phyloP scores from a whole-genome alignment of 2,888 invertebrate genomes.

The Drosophila picticornis region DNA sequence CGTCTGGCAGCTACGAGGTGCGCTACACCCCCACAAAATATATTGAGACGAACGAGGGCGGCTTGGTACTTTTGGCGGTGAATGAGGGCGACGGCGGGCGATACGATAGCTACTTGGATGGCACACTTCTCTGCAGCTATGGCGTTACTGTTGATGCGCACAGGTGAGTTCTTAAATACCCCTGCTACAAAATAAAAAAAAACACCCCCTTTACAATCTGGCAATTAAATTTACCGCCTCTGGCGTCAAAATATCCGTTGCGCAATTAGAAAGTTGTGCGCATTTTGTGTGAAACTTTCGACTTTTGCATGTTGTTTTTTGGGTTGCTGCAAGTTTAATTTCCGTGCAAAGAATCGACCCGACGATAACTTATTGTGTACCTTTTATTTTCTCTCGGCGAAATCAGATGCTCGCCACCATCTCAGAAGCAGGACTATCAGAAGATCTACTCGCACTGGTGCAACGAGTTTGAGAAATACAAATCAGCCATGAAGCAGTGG shows the following conservation, averaged over 20 bases:
- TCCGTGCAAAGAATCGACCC: slow-evolving; percentile 17
- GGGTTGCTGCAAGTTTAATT: slow-evolving; percentile 31
- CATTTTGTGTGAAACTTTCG: slow-evolving; percentile 36
- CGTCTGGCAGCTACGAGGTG: slow-evolving; percentile 83
- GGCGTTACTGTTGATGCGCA: slow-evolving; percentile 97
- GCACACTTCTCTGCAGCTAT: slow-evolving; percentile 94
- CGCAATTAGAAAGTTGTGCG: slow-evolving; percentile 58
- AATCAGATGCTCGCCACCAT: slow-evolving; percentile 92
- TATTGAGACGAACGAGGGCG: slow-evolving; percentile 96
- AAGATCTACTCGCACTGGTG: slow-evolving; percentile 99
- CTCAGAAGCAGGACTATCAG: slow-evolving; percentile 96
- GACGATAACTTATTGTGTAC: slow-evolving; percentile 56
- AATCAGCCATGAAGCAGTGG: slow-evolving; percentile 98
- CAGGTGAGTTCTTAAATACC: slow-evolving; percentile 86
- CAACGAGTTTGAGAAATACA: slow-evolving; percentile 98
- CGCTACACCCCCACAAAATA: slow-evolving; percentile 93
- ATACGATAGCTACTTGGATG: slow-evolving; percentile 96
- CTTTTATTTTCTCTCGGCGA: neutral
- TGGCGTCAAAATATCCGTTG: slow-evolving; percentile 47
- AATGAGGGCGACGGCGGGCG: slow-evolving; percentile 95
- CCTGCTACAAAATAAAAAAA: neutral
- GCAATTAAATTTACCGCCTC: slow-evolving; percentile 54
- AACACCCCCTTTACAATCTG: slow-evolving; percentile 5
- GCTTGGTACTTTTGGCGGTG: slow-evolving; percentile 94
- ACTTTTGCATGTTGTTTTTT: slow-evolving; percentile 19